Evolutionary conservation across 1,140 invertebrate species (phyloP).

Genomic region (Calephelis nemesis): DNA sequence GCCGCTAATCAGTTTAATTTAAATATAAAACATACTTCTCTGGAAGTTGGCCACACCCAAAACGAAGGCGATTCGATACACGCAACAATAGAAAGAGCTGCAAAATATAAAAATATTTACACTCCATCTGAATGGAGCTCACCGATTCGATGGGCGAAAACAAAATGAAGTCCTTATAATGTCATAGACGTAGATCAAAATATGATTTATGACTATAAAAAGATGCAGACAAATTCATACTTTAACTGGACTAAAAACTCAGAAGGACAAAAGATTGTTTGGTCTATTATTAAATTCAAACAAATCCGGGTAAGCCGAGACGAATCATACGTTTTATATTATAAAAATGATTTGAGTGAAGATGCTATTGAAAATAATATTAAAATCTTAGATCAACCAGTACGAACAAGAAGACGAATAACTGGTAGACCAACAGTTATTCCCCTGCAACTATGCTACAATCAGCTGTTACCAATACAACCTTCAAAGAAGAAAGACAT

Average conservation of each 20-base stretch:
- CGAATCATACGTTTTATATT: constrained; percentile 6
- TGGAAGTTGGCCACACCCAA: constrained; percentile 25
- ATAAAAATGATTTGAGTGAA: constrained; percentile 21
- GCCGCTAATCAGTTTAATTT: constrained; percentile 12
- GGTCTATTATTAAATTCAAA: background rate
- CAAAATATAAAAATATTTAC: constrained; percentile 31
- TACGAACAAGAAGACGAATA: constrained; percentile 23
- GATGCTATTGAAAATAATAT: constrained; percentile 23
- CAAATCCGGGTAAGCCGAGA: background rate
- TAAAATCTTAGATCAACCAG: constrained; percentile 26
- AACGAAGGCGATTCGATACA: constrained; percentile 29
- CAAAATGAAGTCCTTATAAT: constrained; percentile 28
- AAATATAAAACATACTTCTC: constrained; percentile 29
- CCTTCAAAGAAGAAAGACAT: constrained; percentile 28
- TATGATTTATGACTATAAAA: constrained; percentile 22
- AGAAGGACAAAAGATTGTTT: background rate
- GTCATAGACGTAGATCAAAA: constrained; percentile 26
- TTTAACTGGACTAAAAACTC: background rate
- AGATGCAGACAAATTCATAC: background rate
- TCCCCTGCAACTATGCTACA: constrained; percentile 25
- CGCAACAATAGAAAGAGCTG: constrained; percentile 25
- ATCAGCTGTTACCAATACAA: constrained; percentile 27
- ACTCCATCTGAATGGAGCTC: constrained; percentile 28
- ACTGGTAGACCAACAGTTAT: constrained; percentile 23
- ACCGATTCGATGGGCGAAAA: constrained; percentile 28